Conservation (phyloP, 2,797 vertebrate species). For the Pyrocephalus nanus region DNA sequence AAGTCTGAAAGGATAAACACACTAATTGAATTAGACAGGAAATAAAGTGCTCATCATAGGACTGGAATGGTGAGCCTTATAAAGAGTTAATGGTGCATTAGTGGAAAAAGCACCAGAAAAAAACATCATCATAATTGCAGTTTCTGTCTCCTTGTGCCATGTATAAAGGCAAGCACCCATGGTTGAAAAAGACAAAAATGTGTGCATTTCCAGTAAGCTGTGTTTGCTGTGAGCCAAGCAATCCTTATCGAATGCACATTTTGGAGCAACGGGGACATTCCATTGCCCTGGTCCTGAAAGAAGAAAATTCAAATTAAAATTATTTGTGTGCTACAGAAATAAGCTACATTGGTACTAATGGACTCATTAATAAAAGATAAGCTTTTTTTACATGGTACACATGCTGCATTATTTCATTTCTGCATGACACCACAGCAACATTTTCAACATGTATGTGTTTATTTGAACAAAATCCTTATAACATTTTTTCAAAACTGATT, state of each 20-base stretch:
- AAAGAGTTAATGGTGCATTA: background rate
- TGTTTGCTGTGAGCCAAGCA: background rate
- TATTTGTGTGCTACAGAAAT: background rate
- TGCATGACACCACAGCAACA: background rate
- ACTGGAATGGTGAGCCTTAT: background rate
- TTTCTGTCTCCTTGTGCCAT: background rate
- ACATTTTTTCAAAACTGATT: background rate
- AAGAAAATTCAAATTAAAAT: background rate
- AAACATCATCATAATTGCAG: rapidly evolving
- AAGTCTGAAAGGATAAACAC: background rate
- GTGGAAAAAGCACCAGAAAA: background rate
- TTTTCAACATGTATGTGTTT: rapidly evolving
- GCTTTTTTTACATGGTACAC: background rate
- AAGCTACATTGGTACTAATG: background rate
- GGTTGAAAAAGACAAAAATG: background rate
- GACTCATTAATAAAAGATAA: background rate
- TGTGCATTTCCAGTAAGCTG: background rate
- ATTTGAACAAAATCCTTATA: background rate
- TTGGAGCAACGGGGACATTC: background rate
- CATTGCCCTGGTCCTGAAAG: background rate
- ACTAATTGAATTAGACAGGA: background rate
- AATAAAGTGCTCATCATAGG: rapidly evolving
- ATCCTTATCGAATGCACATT: background rate
- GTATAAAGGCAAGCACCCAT: background rate
- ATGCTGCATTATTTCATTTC: background rate